Evolutionary conservation across 2,888 invertebrate genomes (phyloP).

Genomic region (Trilocha varians): DNA sequence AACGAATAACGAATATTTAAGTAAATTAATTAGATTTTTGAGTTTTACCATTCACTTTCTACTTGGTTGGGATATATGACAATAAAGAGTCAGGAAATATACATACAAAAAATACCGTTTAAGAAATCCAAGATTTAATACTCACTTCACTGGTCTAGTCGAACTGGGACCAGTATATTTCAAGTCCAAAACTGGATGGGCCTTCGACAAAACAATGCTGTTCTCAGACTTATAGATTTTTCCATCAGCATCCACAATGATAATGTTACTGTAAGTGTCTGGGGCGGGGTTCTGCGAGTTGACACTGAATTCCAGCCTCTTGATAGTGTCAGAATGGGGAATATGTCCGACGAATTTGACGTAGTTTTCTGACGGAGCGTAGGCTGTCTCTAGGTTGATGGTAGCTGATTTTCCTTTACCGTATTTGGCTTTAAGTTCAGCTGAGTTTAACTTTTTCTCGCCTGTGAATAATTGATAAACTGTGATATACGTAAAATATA

Average conservation of each 20-base stretch:
- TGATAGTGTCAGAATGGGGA: constrained; percentile 61
- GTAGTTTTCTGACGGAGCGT: constrained; percentile 32
- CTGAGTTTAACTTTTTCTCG: constrained; percentile 34
- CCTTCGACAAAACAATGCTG: constrained; percentile 65
- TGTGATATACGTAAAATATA: too few relatives aligned
- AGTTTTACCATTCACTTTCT: too few relatives aligned
- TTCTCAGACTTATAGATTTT: constrained; percentile 72
- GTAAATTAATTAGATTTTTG: too few relatives aligned
- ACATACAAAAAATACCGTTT: not conserved
- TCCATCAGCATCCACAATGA: constrained; percentile 69
- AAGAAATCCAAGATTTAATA: not conserved
- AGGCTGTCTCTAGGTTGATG: constrained; percentile 43
- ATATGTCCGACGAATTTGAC: constrained; percentile 34
- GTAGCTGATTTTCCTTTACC: constrained; percentile 57
- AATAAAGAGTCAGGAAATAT: too few relatives aligned
- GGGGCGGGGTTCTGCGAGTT: constrained; percentile 57
- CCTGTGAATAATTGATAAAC: too few relatives aligned
- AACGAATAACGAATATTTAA: too few relatives aligned
- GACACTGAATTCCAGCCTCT: constrained; percentile 61
- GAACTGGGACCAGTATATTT: constrained; percentile 67
- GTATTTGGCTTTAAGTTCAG: constrained; percentile 50
- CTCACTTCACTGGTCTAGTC: constrained; percentile 47
- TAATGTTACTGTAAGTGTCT: constrained; percentile 42
- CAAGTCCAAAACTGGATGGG: constrained; percentile 71
- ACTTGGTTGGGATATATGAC: too few relatives aligned